Conservation (phyloP, 2,113 vertebrate species). For the Lota lota region DNA sequence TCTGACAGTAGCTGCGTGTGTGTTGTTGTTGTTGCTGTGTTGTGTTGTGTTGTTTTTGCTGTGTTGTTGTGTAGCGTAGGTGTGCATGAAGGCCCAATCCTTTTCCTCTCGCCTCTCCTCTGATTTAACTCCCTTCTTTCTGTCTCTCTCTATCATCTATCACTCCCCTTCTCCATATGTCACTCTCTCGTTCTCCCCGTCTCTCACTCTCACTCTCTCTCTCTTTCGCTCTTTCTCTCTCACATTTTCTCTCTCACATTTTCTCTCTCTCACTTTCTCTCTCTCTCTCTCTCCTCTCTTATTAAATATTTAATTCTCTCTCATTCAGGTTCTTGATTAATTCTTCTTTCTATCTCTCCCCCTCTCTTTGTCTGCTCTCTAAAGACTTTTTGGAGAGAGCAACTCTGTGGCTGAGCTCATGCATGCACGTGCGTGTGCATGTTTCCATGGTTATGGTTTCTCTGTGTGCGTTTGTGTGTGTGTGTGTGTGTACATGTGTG, state of each 20-base stretch:
- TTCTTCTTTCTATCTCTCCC: too few relatives aligned
- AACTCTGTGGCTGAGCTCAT: not conserved
- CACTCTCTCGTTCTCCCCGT: not conserved
- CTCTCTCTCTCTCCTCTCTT: not conserved
- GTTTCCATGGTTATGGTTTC: not conserved
- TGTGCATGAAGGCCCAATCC: conserved; percentile 42
- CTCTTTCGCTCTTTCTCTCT: not conserved
- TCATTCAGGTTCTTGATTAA: too few relatives aligned
- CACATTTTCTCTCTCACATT: too few relatives aligned
- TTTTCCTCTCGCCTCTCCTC: conserved; percentile 1
- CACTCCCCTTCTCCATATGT: conserved; percentile 21
- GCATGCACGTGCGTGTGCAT: too few relatives aligned
- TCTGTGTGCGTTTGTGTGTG: not conserved
- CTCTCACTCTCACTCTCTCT: conserved; percentile 2
- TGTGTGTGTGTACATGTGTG: conserved; percentile 20
- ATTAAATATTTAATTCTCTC: too few relatives aligned
- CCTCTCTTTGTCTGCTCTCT: too few relatives aligned
- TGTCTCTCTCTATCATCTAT: conserved; percentile 16
- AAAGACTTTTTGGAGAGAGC: not conserved
- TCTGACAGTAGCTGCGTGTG: conserved; percentile 24
- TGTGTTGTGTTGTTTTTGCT: too few relatives aligned
- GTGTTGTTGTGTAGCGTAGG: too few relatives aligned
- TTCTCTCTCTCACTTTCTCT: not conserved
- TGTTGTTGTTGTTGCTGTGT: too few relatives aligned
- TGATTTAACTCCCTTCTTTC: conserved; percentile 15